Evolutionary conservation across 2,113 vertebrate species (phyloP), one percentile per base, ranked within the genome.

Genomic region (Nestor notabilis): DNA sequence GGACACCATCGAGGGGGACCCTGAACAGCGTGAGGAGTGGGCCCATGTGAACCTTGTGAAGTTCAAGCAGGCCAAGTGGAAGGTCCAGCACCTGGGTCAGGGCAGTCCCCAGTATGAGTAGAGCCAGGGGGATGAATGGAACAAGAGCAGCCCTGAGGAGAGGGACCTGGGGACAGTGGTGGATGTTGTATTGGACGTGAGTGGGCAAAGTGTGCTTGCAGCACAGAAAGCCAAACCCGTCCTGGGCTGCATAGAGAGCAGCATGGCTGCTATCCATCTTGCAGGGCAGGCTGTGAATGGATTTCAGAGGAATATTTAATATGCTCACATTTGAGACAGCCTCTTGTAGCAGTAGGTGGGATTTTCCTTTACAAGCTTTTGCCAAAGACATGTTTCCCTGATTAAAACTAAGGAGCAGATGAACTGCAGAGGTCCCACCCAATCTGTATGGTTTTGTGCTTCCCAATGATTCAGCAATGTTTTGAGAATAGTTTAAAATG

Each of bases 21-120:
- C 6, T 2, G 46, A 29, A 25, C 6, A 6, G 6, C 13, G 0
- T 1, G 5, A 20, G 50, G 12, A 33, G 37, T 5, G 7, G 5
- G 12, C 21, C 29, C 17, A 0, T 0, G 39, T 8, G 2, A 43
- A 72, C 37, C 11, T 33, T 9, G 2, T 7, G 15, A 9, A 31
- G 50, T 14, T 25, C 37, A 33, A 14, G 21, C 5, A 43, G 10
- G 31, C 41, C 71, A 29, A 61, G 43, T 4, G 43, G 31, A 3
- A 18, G 37, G 21, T 33, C 16, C 21, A 3, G 12, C 39, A 20
- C 7, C 7, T 27, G 17, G 9, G 5, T 9, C 1, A 5, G 17
- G 41, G 33, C 31, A 20, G 19, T 13, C 17, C 17, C 71, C 16
- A 2, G 16, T 10, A 33, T 10, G 29, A 10, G 3, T 25, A 14